Evolutionary conservation across 2,113 vertebrate species (phyloP), one percentile per base, ranked within the genome.

Genomic region (Muntiacus reevesi): DNA sequence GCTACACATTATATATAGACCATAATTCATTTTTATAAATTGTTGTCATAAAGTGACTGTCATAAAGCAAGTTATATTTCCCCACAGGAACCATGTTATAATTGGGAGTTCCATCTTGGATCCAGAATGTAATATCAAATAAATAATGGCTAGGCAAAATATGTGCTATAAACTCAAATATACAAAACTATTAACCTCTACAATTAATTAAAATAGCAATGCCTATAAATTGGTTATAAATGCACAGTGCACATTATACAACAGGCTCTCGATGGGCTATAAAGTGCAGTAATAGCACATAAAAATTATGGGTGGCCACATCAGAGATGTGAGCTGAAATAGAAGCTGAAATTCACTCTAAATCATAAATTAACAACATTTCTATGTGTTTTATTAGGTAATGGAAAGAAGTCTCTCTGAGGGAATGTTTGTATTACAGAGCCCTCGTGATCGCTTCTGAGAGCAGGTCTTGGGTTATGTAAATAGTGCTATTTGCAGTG

Each of bases 141-240:
- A 96, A 98, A 89, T 95, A 92, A 94, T 43, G 21, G 43, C 74
- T 95, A 86, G 28, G 52, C 13, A 7, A 95, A 97, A 96, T 90
- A 95, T 54, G 59, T 82, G 19, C 81, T 36, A 62, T 96, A 96
- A 98, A 90, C 76, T 87, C 47, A 96, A 95, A 96, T 81, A 90
- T 62, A 94, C 55, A 82, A 90, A 96, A 96, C 91, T 67, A 78
- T 97, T 96, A 97, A 94, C 94, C 92, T 98, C 88, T 86, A 94
- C 87, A 88, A 93, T 98, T 90, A 98, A 97, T 94, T 98, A 83
- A 96, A 86, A 90, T 54, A 97, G 90, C 43, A 88, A 67, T 45
- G 47, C 50, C 79, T 94, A 57, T 92, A 94, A 96, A 86, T 7
- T 85, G 84, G 54, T 52, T 50, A 78, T 95, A 95, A 98, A 88